These are phyloP conservation scores for Pungitius pungitius DNA, from an alignment of 2,113 vertebrate species.

Conservation along the genomic window DNA sequence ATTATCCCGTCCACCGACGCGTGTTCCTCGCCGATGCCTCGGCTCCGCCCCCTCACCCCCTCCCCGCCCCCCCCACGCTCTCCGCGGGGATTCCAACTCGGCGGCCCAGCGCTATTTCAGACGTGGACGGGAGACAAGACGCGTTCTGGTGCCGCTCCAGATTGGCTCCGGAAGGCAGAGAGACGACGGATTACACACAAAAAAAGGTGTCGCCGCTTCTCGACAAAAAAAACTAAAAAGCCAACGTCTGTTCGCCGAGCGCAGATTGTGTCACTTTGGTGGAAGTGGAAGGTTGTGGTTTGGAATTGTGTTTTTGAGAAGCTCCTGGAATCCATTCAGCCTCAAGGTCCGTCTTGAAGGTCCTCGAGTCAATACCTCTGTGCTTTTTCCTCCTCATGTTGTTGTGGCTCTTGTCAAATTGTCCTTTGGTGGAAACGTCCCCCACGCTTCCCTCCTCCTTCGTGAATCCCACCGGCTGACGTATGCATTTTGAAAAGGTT, in stretches of 20 bases:
- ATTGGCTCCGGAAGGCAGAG: slow-evolving; percentile 41
- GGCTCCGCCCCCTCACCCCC: too few relatives aligned
- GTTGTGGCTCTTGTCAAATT: too few relatives aligned
- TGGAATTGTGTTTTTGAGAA: slow-evolving; percentile 14
- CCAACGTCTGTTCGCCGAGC: slow-evolving; percentile 51
- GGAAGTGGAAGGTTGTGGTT: slow-evolving; percentile 36
- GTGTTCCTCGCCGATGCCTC: slow-evolving; percentile 50
- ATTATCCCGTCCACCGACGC: slow-evolving; percentile 69
- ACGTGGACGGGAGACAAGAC: slow-evolving; percentile 46
- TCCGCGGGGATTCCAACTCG: slow-evolving; percentile 57
- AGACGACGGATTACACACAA: slow-evolving; percentile 21
- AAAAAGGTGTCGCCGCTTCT: slow-evolving; percentile 57
- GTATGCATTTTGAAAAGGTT: slow-evolving; percentile 36
- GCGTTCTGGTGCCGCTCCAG: slow-evolving; percentile 53
- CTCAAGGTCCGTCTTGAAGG: not conserved
- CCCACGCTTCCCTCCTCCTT: too few relatives aligned
- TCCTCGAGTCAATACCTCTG: not conserved
- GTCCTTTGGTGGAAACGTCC: too few relatives aligned
- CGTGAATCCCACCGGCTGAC: too few relatives aligned
- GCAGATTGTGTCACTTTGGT: slow-evolving; percentile 22
- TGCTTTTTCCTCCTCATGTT: too few relatives aligned
- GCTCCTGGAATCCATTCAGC: slow-evolving; percentile 1
- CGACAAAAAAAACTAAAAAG: slow-evolving; percentile 18
- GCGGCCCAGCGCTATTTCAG: slow-evolving; percentile 62
- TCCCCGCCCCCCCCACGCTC: too few relatives aligned